Percentiles rank a stretch among this genome's conserved stretches.
phyloP scores from a whole-genome alignment of 2,797 vertebrate species.

The Parauchenoglanis ngamensis region DNA sequence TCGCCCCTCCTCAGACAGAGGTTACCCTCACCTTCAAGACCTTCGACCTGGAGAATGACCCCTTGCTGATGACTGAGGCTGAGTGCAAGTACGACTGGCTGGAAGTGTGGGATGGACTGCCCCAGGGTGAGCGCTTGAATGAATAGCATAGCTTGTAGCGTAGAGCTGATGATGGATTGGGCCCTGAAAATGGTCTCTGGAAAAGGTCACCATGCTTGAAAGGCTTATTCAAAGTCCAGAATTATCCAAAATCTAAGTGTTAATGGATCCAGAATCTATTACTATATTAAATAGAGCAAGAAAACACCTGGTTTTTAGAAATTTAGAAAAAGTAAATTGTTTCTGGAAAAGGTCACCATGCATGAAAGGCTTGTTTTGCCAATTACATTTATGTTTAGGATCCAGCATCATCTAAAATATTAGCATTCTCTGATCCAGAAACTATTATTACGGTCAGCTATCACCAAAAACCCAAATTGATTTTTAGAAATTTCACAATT shows the following conservation, averaged over 20 bases:
- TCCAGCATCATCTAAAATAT: neutral
- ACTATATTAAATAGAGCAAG: neutral
- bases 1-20: slow-evolving; percentile 88
- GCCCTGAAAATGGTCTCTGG: neutral
- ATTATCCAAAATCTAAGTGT: neutral
- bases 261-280: neutral
- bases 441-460: neutral
- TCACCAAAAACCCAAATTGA: neutral
- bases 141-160: neutral
- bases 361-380: neutral
- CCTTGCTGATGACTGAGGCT: slow-evolving; percentile 87
- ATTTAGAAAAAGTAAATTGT: neutral
- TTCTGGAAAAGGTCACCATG: neutral
- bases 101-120: slow-evolving; percentile 97
- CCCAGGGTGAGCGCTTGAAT: slow-evolving; percentile 80
- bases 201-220: neutral
- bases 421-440: neutral
- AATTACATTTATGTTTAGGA: neutral
- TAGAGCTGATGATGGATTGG: slow-evolving; percentile 1
- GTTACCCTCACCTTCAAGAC: slow-evolving; percentile 91
- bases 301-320: neutral
- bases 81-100: slow-evolving; percentile 99
- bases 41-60: slow-evolving; percentile 97
- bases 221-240: neutral
- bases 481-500: no score